Conservation (phyloP, 2,888 invertebrate genomes). For the Eudasyphora cyanicolor region DNA sequence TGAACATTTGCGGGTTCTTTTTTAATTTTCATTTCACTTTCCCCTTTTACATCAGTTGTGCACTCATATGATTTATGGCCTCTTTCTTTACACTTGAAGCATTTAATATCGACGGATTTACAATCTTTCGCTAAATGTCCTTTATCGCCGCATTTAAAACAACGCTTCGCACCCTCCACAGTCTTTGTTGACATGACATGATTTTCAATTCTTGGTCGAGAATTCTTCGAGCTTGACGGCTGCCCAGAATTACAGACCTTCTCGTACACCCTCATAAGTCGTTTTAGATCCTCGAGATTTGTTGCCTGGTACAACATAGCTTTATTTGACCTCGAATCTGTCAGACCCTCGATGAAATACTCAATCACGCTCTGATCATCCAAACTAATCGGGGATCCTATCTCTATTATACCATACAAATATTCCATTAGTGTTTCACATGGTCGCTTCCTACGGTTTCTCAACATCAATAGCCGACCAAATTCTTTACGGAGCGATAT, state of each 20-base stretch:
- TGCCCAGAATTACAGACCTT: no score
- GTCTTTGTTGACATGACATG: no score
- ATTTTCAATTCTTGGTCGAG: no score
- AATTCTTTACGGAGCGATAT: conserved; percentile 39
- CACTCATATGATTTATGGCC: neutral
- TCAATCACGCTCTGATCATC: conserved; percentile 24
- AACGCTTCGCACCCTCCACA: neutral
- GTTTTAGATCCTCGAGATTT: conserved; percentile 24
- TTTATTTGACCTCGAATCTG: conserved; percentile 22
- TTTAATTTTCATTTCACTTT: neutral
- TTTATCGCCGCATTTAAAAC: neutral
- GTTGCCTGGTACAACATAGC: conserved; percentile 34
- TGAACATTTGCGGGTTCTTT: neutral
- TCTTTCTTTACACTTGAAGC: no score
- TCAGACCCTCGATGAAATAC: no score
- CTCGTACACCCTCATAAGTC: conserved; percentile 24
- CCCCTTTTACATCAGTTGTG: neutral
- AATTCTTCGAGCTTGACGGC: no score
- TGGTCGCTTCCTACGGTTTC: conserved; percentile 6
- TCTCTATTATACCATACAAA: conserved; percentile 56
- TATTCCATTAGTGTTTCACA: conserved; percentile 46
- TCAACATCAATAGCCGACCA: neutral
- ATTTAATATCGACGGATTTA: neutral
- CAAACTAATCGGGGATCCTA: conserved; percentile 31
- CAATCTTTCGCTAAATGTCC: neutral